Percentiles rank a stretch among this genome's conserved stretches.
phyloP scores from a whole-genome alignment of 2,113 vertebrate genomes.

The Scatophagus argus region DNA sequence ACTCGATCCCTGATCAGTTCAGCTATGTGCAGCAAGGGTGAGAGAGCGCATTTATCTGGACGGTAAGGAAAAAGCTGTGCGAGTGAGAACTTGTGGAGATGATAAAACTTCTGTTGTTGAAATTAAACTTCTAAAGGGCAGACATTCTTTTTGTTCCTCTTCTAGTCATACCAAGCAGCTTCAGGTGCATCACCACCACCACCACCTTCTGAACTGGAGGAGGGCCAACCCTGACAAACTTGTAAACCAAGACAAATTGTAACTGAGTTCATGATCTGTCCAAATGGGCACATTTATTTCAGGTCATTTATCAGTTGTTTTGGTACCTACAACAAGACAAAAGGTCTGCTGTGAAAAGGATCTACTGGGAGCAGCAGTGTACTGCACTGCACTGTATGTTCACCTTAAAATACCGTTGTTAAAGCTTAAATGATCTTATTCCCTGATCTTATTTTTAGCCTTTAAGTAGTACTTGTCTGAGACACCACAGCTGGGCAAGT shows the following conservation, averaged over 20 bases:
- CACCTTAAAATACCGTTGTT: too few species aligned
- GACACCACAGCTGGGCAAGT: background rate
- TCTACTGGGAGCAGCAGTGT: too few species aligned
- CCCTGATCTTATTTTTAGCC: background rate
- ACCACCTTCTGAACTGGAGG: too few species aligned
- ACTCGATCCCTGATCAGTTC: background rate
- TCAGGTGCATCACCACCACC: too few species aligned
- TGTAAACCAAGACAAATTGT: background rate
- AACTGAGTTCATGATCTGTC: background rate
- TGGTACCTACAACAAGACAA: too few species aligned
- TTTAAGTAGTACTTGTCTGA: background rate
- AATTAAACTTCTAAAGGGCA: background rate
- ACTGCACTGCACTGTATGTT: too few species aligned
- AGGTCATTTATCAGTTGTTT: too few species aligned
- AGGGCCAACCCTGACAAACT: background rate
- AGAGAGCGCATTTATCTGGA: conserved; percentile 2
- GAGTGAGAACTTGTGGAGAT: background rate
- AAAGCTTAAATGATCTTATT: background rate
- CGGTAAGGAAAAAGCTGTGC: background rate
- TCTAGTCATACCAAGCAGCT: background rate
- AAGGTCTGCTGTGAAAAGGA: too few species aligned
- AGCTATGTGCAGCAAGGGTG: background rate
- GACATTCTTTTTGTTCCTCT: background rate
- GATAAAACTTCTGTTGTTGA: background rate
- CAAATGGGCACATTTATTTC: background rate